phyloP scores from a whole-genome alignment of 2,797 vertebrate genomes.

The Eupleurogrammus muticus region DNA sequence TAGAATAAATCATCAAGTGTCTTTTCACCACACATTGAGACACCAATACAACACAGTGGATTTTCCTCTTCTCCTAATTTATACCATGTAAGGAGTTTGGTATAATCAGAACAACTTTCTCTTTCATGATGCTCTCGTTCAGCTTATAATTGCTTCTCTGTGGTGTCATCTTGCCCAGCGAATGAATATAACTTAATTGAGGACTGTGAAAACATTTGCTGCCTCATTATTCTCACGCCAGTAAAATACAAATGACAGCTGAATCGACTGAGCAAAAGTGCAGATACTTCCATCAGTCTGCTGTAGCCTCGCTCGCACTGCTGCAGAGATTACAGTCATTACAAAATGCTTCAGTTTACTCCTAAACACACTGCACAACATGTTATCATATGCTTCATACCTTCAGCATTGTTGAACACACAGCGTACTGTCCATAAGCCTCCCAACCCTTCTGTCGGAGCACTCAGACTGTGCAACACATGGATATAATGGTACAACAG shows the following conservation, averaged over 20 bases:
- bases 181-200: slow-evolving; percentile 63
- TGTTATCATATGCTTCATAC: slow-evolving; percentile 45
- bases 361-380: slow-evolving; percentile 30
- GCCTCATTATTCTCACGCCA: slow-evolving; percentile 51
- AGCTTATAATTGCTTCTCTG: slow-evolving; percentile 59
- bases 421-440: slow-evolving; percentile 15
- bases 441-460: slow-evolving; percentile 28
- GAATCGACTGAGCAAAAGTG: slow-evolving; percentile 19
- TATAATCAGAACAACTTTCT: slow-evolving; percentile 66
- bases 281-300: slow-evolving; percentile 22
- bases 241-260: slow-evolving; percentile 48
- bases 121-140: slow-evolving; percentile 53
- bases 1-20: slow-evolving; percentile 18
- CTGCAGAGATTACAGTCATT: slow-evolving; percentile 41
- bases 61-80: slow-evolving; percentile 20
- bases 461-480: slow-evolving; percentile 66
- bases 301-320: slow-evolving; percentile 26
- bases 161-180: slow-evolving; percentile 47
- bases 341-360: slow-evolving; percentile 49
- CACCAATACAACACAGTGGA: slow-evolving; percentile 18
- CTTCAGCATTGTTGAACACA: slow-evolving; percentile 51
- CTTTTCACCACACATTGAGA: slow-evolving; percentile 18
- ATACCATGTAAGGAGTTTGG: slow-evolving; percentile 46
- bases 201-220: slow-evolving; percentile 56
- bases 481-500: slow-evolving; percentile 57